Evolutionary conservation across 2,113 vertebrate genomes (phyloP), one percentile per base, ranked within the genome.

Genomic region (Cyanoderma ruficeps): DNA sequence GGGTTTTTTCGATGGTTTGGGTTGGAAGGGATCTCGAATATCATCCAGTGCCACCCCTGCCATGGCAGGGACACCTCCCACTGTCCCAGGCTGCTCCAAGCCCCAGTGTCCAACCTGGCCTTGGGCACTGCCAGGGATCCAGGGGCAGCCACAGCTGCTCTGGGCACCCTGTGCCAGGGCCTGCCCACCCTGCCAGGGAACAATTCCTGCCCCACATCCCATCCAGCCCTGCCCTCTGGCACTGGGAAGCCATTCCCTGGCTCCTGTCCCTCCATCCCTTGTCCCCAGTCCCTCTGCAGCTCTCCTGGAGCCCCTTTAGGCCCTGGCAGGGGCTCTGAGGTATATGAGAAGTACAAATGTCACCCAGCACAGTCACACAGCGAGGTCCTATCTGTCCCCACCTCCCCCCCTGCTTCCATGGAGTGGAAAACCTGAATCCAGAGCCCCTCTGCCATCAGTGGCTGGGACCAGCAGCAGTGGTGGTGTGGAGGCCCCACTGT

Each of bases 21-120:
- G 28, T 8, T 64, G 23, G 15, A 21, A 39, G 9, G 41, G 14
- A 18, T 5, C 11, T 55, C 10, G 1, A 47, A 33, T 8, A 1
- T 3, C 28, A 33, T 0, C 33, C 47, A 16, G 3, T 7, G 2
- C 47, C 67, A 21, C 5, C 20, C 46, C 13, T 5, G 55, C 31
- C 56, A 20, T 20, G 68, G 67, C 80, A 83, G 68, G 81, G 81
- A 22, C 81, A 18, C n/a, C n/a, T n/a, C n/a, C n/a, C n/a, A n/a
- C n/a, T n/a, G n/a, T n/a, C n/a, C n/a, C n/a, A n/a, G n/a, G n/a
- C n/a, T n/a, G n/a, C n/a, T n/a, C n/a, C n/a, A n/a, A n/a, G n/a
- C n/a, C n/a, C n/a, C n/a, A n/a, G n/a, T n/a, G n/a, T n/a, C n/a
- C n/a, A n/a, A n/a, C n/a, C n/a, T n/a, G n/a, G n/a, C n/a, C n/a